Conservation (phyloP, 2,888 invertebrate species). For the Drosophila recens region DNA sequence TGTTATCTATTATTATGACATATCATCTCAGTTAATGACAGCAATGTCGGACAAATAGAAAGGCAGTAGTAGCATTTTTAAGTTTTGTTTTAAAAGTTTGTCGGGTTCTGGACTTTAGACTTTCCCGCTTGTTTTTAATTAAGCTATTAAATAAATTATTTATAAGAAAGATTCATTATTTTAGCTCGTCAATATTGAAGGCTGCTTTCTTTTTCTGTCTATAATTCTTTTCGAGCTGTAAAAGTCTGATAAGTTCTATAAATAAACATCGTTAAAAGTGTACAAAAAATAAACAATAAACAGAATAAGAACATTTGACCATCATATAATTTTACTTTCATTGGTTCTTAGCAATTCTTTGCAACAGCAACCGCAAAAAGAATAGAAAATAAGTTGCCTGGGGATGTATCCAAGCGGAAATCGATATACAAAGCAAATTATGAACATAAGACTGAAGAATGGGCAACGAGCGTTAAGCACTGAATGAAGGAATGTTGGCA, state of each 20-base stretch:
- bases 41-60: too few species aligned
- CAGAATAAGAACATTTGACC: conserved; percentile 25
- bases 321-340: conserved; percentile 35
- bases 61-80: too few species aligned
- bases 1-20: too few species aligned
- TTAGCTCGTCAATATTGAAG: neutral
- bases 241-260: neutral
- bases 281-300: neutral
- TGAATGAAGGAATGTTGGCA: conserved; percentile 27
- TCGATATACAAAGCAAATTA: conserved; percentile 45
- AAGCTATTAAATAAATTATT: too few species aligned
- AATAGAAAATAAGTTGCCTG: conserved; percentile 13
- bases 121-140: too few species aligned
- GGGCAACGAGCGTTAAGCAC: conserved; percentile 5
- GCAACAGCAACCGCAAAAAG: conserved; percentile 12
- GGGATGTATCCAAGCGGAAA: conserved; percentile 48
- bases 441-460: conserved; percentile 32
- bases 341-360: conserved; percentile 8
- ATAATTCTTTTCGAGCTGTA: neutral
- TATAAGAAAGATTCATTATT: neutral
- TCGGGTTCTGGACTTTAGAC: too few species aligned
- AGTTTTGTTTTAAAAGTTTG: too few species aligned
- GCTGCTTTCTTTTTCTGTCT: neutral
- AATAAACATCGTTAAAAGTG: neutral
- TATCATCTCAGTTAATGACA: too few species aligned